Evolutionary conservation across 2,113 vertebrate species (phyloP).

Genomic region (Cyprinodon brontotheroides): DNA sequence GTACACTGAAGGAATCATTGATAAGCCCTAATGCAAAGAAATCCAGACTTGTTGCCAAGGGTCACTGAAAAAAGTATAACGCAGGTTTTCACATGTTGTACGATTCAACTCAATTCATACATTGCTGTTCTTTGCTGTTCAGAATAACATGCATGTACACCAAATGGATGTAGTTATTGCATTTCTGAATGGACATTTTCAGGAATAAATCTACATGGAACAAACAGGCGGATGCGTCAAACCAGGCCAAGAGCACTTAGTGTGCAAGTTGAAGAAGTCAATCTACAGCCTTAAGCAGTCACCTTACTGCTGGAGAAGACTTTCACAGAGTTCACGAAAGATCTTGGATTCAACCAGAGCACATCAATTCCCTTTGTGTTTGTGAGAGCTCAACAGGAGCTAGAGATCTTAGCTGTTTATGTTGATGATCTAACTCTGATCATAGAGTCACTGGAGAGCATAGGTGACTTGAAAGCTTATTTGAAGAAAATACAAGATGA

Average conservation of each 20-base stretch:
- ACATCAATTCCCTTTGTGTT: too few relatives aligned
- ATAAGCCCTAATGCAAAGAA: constrained; percentile 4
- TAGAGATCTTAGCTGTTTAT: too few relatives aligned
- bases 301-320: neutral
- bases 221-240: constrained; percentile 1
- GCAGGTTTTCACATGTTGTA: constrained; percentile 26
- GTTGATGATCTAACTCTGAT: too few relatives aligned
- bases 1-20: too few relatives aligned
- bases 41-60: constrained; percentile 44
- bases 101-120: constrained; percentile 1
- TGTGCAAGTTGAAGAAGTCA: neutral
- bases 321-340: neutral
- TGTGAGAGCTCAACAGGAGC: too few relatives aligned
- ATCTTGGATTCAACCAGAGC: neutral
- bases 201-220: constrained; percentile 6
- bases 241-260: neutral
- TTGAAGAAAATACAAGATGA: too few relatives aligned
- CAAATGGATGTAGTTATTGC: neutral
- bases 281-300: neutral
- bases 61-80: constrained; percentile 38
- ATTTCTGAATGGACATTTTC: neutral
- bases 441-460: too few relatives aligned
- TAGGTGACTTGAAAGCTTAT: too few relatives aligned
- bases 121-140: neutral
- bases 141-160: neutral